Percentiles rank a stretch among this genome's conserved stretches.
These are phyloP conservation scores for Melanocharis versteri DNA, from an alignment of 2,113 vertebrate genomes.

Conservation along the genomic window DNA sequence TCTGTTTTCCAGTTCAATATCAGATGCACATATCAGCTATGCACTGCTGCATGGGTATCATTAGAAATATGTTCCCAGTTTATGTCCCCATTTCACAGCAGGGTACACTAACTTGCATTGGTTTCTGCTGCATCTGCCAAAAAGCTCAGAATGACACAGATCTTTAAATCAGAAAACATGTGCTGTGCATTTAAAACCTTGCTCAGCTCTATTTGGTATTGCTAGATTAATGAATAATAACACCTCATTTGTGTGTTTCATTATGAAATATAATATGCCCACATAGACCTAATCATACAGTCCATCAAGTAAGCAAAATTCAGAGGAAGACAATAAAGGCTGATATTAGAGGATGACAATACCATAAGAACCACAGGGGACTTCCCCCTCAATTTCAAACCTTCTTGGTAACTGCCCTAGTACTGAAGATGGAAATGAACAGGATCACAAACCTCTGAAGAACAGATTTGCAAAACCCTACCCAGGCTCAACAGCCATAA, in stretches of 20 bases:
- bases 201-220: not conserved
- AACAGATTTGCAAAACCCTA: not conserved
- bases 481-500: not conserved
- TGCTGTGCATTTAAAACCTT: not conserved
- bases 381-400: not conserved
- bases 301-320: not conserved
- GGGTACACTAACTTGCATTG: not conserved
- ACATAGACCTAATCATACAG: not conserved
- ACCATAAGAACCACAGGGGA: not conserved
- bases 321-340: not conserved
- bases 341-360: not conserved
- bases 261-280: not conserved
- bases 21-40: not conserved
- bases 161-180: not conserved
- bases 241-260: not conserved
- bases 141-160: not conserved
- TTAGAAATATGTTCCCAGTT: not conserved
- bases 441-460: not conserved
- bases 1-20: not conserved
- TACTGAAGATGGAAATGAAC: not conserved
- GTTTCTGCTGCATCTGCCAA: not conserved
- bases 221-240: not conserved
- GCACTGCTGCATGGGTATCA: not conserved
- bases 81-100: not conserved
- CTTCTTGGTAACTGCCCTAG: not conserved